Evolutionary conservation across 2,888 invertebrate species (phyloP).

Genomic region (Sinelater perroti): DNA sequence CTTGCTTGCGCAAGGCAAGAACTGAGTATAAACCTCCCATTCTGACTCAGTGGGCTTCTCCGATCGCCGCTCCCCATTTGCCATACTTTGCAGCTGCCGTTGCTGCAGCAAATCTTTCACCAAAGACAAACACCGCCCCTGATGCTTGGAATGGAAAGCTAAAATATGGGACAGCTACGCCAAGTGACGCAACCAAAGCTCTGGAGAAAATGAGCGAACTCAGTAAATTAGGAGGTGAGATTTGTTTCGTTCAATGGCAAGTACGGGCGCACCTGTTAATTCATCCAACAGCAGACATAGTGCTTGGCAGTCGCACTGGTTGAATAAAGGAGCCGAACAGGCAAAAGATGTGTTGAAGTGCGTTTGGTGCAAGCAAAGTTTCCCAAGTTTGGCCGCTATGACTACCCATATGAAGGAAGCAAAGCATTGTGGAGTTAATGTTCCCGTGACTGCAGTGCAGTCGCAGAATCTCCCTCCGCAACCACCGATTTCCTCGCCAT

Average conservation of each 20-base stretch:
- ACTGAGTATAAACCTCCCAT: constrained; percentile 73
- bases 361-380: constrained; percentile 98
- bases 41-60: constrained; percentile 79
- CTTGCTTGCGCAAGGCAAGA: constrained; percentile 73
- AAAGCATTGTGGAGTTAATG: constrained; percentile 91
- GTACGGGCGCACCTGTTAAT: constrained; percentile 65
- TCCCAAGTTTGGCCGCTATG: constrained; percentile 91
- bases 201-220: constrained; percentile 91
- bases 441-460: constrained; percentile 75
- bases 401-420: constrained; percentile 99
- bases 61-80: constrained; percentile 76
- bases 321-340: constrained; percentile 94
- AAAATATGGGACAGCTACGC: constrained; percentile 69
- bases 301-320: constrained; percentile 98
- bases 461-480: constrained; percentile 62
- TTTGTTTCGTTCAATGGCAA: constrained; percentile 71
- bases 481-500: constrained; percentile 58
- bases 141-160: constrained; percentile 81
- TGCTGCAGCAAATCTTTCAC: constrained; percentile 79
- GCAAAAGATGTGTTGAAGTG: constrained; percentile 96
- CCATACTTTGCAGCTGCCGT: constrained; percentile 84
- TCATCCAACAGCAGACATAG: constrained; percentile 77
- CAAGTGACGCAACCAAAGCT: constrained; percentile 86
- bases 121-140: constrained; percentile 68
- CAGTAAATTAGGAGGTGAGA: constrained; percentile 84